Conservation (phyloP, 2,113 vertebrate genomes). For the Colossoma macropomum region DNA sequence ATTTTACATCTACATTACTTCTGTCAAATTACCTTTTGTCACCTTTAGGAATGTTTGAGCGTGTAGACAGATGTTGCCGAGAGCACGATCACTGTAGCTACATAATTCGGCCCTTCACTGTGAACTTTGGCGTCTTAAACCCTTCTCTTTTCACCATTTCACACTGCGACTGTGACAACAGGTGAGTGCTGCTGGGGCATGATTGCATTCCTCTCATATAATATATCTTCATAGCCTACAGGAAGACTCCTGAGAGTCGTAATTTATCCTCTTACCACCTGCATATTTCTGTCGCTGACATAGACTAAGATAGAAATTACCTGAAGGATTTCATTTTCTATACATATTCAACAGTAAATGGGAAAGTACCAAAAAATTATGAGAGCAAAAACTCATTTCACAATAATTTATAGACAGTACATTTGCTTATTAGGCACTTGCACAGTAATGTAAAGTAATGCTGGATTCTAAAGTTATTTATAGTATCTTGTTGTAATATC, state of each 20-base stretch:
- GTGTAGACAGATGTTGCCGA: constrained; percentile 86
- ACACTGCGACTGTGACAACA: constrained; percentile 88
- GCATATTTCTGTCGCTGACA: not conserved
- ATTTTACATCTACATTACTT: too few relatives aligned
- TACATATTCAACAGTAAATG: too few relatives aligned
- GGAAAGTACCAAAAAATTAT: too few relatives aligned
- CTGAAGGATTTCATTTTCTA: constrained; percentile 19
- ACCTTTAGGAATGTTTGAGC: constrained; percentile 81
- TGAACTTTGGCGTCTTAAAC: constrained; percentile 85
- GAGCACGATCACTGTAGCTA: constrained; percentile 86
- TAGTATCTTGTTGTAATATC: not conserved
- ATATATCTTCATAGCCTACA: constrained; percentile 42
- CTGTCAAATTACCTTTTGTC: not conserved
- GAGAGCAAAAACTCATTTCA: too few relatives aligned
- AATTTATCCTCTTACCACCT: constrained; percentile 39
- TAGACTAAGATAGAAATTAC: constrained; percentile 11
- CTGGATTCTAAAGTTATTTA: too few relatives aligned
- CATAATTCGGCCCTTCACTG: constrained; percentile 78
- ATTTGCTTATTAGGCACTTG: too few relatives aligned
- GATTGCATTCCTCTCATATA: constrained; percentile 16
- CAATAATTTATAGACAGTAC: too few relatives aligned
- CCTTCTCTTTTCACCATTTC: constrained; percentile 84
- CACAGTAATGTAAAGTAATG: too few relatives aligned
- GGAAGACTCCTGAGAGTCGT: constrained; percentile 42
- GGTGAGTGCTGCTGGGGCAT: constrained; percentile 68